Conservation (phyloP, 2,888 invertebrate species). For the Shargacucullia verbasci region DNA sequence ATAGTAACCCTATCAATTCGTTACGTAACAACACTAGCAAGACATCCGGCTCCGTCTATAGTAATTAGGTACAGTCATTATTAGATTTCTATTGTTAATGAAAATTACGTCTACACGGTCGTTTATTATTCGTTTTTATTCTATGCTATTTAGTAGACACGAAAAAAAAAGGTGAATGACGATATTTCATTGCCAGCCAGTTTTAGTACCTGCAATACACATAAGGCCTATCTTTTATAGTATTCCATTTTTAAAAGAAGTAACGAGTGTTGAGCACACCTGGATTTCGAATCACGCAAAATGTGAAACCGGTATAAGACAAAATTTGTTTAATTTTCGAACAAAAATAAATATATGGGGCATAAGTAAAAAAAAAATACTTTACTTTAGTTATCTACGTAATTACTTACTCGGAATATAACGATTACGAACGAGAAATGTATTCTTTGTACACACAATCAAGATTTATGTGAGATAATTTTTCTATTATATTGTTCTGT, state of each 20-base stretch:
- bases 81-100: conserved; percentile 21
- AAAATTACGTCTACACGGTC: conserved; percentile 14
- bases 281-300: too few species aligned
- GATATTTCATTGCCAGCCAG: neutral
- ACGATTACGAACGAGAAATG: conserved; percentile 24
- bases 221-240: too few species aligned
- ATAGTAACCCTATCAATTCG: conserved; percentile 39
- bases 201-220: too few species aligned
- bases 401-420: conserved; percentile 46
- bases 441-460: conserved; percentile 26
- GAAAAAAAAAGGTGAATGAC: neutral
- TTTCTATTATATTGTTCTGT: conserved; percentile 14
- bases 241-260: too few species aligned
- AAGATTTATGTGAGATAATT: conserved; percentile 28
- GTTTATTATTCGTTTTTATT: conserved; percentile 5
- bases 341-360: too few species aligned
- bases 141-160: neutral
- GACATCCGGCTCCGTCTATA: conserved; percentile 34
- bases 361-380: conserved; percentile 24
- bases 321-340: conserved; percentile 4
- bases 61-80: conserved; percentile 30
- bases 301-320: conserved; percentile 19
- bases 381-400: conserved; percentile 35
- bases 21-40: conserved; percentile 30
- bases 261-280: too few species aligned